Percentiles rank a stretch among this genome's conserved stretches.
These are phyloP conservation scores for Clostera curtula DNA, from an alignment of 2,888 invertebrate species.

Conservation along the genomic window DNA sequence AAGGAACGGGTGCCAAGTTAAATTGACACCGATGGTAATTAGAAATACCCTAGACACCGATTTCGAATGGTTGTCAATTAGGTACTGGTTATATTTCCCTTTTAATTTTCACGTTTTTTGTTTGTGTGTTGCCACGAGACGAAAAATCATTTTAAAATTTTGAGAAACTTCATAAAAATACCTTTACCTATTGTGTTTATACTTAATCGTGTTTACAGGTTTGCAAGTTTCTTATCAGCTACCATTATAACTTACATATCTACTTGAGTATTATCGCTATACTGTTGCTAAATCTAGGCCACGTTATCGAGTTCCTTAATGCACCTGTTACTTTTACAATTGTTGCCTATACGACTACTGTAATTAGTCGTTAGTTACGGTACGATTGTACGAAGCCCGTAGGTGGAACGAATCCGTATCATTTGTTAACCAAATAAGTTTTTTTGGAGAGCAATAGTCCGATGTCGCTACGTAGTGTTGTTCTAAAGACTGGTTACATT, in stretches of 20 bases:
- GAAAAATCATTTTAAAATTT: no score
- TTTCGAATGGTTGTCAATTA: no score
- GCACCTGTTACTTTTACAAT: slow-evolving; percentile 22
- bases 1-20: no score
- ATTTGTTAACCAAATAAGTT: slow-evolving; percentile 27
- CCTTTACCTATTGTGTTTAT: no score
- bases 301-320: slow-evolving; percentile 30
- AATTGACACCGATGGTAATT: no score
- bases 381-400: slow-evolving; percentile 7
- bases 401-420: slow-evolving; percentile 23
- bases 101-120: no score
- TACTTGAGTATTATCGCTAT: slow-evolving; percentile 16
- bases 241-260: slow-evolving; percentile 5
- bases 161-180: no score
- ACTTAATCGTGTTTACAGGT: background rate
- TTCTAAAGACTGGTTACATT: background rate
- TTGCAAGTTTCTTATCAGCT: slow-evolving; percentile 9
- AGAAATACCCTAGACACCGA: no score
- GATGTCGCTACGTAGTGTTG: slow-evolving; percentile 5
- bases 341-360: slow-evolving; percentile 11
- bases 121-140: no score
- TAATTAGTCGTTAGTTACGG: slow-evolving; percentile 26
- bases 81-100: no score
- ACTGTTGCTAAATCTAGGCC: slow-evolving; percentile 39
- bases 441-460: slow-evolving; percentile 5